Percentiles rank a stretch among this genome's conserved stretches.
Evolutionary conservation across 2,888 invertebrate species (phyloP).

Genomic region (Nipponacmea schrenckii): DNA sequence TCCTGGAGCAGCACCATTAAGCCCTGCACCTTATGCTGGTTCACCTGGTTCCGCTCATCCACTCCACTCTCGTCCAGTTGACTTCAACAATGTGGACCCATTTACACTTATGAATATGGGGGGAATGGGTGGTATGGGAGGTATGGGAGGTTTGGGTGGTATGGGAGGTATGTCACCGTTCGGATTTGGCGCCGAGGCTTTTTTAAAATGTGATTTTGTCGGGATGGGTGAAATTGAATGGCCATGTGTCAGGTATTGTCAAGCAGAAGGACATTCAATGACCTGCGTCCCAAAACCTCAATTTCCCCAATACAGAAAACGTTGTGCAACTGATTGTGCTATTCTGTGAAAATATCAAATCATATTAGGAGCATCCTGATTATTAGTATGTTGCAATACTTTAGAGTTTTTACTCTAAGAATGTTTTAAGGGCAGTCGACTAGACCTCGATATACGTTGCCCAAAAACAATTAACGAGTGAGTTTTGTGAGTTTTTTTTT

Average conservation of each 20-base stretch:
- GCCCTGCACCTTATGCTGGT: neutral
- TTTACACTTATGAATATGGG: slow-evolving; percentile 8
- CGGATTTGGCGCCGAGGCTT: neutral
- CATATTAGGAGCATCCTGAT: too few species aligned
- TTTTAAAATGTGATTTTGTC: neutral
- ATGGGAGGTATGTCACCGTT: neutral
- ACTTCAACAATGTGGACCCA: neutral
- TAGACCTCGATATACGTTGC: too few species aligned
- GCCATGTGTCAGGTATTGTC: neutral
- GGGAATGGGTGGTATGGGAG: slow-evolving; percentile 9
- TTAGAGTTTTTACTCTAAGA: too few species aligned
- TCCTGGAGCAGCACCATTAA: neutral
- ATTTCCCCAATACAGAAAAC: neutral
- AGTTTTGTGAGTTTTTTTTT: too few species aligned
- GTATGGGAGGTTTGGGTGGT: slow-evolving; percentile 10
- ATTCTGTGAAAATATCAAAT: neutral
- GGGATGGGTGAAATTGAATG: neutral
- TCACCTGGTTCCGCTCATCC: neutral
- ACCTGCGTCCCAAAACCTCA: neutral
- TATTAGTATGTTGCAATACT: too few species aligned
- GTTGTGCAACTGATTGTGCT: neutral
- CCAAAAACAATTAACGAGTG: too few species aligned
- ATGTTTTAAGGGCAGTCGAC: too few species aligned
- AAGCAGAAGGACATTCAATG: neutral
- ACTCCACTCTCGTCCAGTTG: neutral